phyloP scores from a whole-genome alignment of 2,113 vertebrate genomes.

The Coptodon rendalli region DNA sequence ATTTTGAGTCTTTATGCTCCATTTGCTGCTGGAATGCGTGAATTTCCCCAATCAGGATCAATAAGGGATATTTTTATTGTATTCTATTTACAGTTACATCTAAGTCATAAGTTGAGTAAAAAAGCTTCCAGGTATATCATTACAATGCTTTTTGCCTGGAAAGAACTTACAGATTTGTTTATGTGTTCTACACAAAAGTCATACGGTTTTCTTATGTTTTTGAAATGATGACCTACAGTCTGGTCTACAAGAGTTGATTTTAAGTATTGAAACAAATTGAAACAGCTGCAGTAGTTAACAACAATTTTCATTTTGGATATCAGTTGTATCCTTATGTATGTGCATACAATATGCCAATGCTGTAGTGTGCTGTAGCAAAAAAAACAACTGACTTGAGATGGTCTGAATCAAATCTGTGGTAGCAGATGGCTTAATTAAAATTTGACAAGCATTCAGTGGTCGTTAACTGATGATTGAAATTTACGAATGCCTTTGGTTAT shows the following conservation, averaged over 20 bases:
- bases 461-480: conserved; percentile 20
- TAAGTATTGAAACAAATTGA: neutral
- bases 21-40: neutral
- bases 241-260: neutral
- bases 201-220: neutral
- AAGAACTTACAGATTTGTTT: neutral
- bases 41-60: neutral
- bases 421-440: conserved; percentile 54
- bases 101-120: neutral
- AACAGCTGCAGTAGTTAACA: neutral
- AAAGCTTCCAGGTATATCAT: neutral
- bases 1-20: neutral
- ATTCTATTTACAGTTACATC: neutral
- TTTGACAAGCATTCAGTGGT: conserved; percentile 24
- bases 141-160: neutral
- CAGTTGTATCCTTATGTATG: neutral
- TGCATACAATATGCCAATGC: neutral
- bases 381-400: neutral
- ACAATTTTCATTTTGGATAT: neutral
- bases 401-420: neutral
- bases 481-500: conserved; percentile 25
- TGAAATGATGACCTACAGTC: neutral
- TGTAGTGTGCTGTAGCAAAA: neutral
- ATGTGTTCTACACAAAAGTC: neutral
- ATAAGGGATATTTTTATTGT: neutral